phyloP scores from a whole-genome alignment of 2,888 invertebrate species.

The Brenthis hecate region DNA sequence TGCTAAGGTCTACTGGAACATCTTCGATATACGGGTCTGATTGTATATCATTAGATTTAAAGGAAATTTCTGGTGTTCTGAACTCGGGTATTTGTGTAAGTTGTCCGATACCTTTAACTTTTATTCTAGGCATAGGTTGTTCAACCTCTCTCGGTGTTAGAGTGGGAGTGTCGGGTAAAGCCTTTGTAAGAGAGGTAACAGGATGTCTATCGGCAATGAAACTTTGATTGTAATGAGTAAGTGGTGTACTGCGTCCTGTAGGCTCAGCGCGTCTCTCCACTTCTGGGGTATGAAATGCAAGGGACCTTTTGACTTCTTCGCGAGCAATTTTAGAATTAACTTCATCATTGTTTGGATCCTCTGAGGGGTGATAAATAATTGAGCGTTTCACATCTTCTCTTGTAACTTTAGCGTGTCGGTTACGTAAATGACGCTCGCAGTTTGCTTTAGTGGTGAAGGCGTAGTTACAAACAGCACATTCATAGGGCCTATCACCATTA shows the following conservation, averaged over 20 bases:
- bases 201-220: slow-evolving; percentile 76
- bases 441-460: slow-evolving; percentile 99
- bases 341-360: slow-evolving; percentile 91
- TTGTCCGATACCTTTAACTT: slow-evolving; percentile 85
- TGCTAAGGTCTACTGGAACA: slow-evolving; percentile 87
- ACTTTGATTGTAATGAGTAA: slow-evolving; percentile 70
- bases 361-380: slow-evolving; percentile 93
- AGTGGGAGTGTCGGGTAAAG: slow-evolving; percentile 63
- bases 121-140: slow-evolving; percentile 73
- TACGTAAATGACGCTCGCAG: slow-evolving; percentile 96
- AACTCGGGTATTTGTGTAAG: slow-evolving; percentile 82
- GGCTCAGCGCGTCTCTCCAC: slow-evolving; percentile 69
- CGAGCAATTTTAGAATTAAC: slow-evolving; percentile 79
- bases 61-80: slow-evolving; percentile 62
- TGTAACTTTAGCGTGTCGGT: slow-evolving; percentile 92
- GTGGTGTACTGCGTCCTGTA: slow-evolving; percentile 69
- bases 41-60: slow-evolving; percentile 61
- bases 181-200: slow-evolving; percentile 62
- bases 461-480: slow-evolving; percentile 96
- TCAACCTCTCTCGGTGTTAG: slow-evolving; percentile 69
- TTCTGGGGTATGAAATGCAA: slow-evolving; percentile 80
- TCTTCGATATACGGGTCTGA: slow-evolving; percentile 74
- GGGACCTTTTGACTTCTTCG: slow-evolving; percentile 81
- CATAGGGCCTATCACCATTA: slow-evolving; percentile 97
- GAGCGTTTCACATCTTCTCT: slow-evolving; percentile 94